Conservation (phyloP, 2,113 vertebrate species). For the Peucedramus taeniatus region DNA sequence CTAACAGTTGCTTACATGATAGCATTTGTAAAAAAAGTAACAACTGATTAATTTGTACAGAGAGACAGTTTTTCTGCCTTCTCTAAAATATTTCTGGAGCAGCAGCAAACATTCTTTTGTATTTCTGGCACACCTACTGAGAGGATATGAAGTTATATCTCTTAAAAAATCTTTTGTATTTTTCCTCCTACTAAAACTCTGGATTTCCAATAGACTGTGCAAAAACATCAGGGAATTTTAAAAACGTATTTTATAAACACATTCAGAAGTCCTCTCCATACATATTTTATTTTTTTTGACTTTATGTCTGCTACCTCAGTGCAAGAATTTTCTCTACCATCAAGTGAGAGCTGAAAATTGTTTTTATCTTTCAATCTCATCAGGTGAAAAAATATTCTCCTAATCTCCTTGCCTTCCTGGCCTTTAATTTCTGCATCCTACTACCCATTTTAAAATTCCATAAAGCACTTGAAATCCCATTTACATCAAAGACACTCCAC, state of each 20-base stretch:
- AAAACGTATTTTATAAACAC: not conserved
- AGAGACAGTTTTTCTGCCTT: not conserved
- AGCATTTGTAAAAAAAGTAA: not conserved
- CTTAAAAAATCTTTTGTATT: not conserved
- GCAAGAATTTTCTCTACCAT: not conserved
- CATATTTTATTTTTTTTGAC: not conserved
- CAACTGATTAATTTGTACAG: not conserved
- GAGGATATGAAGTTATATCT: not conserved
- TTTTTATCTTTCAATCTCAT: not conserved
- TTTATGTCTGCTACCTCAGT: not conserved
- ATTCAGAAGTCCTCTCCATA: not conserved
- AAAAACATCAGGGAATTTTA: not conserved
- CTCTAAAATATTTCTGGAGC: not conserved
- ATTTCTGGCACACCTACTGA: not conserved
- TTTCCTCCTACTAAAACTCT: not conserved
- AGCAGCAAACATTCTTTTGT: not conserved
- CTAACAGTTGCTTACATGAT: not conserved
- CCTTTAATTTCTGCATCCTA: not conserved
- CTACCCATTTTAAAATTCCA: not conserved
- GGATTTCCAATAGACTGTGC: not conserved
- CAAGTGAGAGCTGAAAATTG: not conserved
- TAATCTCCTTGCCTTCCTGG: not conserved
- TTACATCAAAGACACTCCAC: not conserved
- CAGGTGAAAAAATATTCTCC: not conserved
- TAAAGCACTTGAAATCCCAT: not conserved